Evolutionary conservation across 2,888 invertebrate species (phyloP), one percentile per base, ranked within the genome.

Genomic region (Temnothorax ravouxi): DNA sequence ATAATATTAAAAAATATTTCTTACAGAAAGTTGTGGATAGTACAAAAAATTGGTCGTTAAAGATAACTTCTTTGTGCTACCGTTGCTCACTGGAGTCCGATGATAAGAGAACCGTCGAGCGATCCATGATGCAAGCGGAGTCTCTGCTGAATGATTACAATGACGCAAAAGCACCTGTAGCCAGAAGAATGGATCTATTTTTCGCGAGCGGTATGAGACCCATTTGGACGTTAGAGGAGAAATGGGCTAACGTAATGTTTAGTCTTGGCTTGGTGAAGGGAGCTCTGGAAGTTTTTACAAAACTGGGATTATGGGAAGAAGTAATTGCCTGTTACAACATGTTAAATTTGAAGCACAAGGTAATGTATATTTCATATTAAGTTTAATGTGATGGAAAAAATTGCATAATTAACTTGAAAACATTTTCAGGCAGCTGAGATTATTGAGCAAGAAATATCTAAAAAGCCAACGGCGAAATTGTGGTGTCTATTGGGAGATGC

Each of bases 401-500:
- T 66, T 52, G 25, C 15, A 3, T 38, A n/a, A 74, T 56, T 59
- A 41, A 66, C 38, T 25, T 67, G 75, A 54, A 72, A 64, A 80
- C 86, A 83, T 88, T 88, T 86, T 93, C 95, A 97, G 96, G 99
- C 99, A 0, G 98, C 98, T 9, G 97, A 98, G 94, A 95, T 99
- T 61, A 98, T 99, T 88, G 96, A 96, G 77, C 97, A 98, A 92
- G 97, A 98, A 94, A 95, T 98, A 82, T 96, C 96, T 2, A 96
- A 97, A 85, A 96, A 97, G 82, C 98, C 98, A 77, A 97, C 98
- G 0, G 97, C 98, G 0, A 97, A 98, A 93, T 95, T 99, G 34
- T 98, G 98, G 95, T 99, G 99, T 94, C 96, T 98, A 59, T 96
- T 99, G n/a, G 99, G 99, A 4, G 99, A 99, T 95, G 97, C 98